Conservation (phyloP, 1,140 invertebrate genomes). For the Manduca sexta region DNA sequence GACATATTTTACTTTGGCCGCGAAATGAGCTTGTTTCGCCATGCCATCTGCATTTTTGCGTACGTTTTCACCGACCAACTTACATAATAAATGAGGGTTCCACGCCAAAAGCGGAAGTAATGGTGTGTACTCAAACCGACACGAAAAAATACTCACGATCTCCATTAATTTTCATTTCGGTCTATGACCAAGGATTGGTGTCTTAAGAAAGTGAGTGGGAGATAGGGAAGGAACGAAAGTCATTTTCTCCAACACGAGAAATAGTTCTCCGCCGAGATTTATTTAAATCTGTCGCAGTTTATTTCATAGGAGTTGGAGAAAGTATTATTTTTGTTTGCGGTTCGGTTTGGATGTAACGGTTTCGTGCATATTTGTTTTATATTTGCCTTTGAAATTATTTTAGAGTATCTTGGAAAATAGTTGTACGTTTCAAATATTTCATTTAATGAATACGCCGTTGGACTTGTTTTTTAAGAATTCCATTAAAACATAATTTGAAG, state of each 20-base stretch:
- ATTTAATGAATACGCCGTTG: no score
- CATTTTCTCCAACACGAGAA: slow-evolving; percentile 36
- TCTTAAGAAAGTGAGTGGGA: slow-evolving; percentile 48
- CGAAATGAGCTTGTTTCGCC: slow-evolving; percentile 30
- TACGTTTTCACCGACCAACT: slow-evolving; percentile 35
- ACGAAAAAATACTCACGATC: slow-evolving; percentile 68
- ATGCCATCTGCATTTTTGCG: slow-evolving; percentile 44
- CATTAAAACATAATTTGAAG: no score
- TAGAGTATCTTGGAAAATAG: no score
- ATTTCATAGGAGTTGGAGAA: background rate
- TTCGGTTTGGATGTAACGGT: no score
- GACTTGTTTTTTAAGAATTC: no score
- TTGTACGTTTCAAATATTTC: no score
- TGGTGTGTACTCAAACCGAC: slow-evolving; percentile 68
- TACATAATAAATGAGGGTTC: slow-evolving; percentile 68
- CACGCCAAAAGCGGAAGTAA: slow-evolving; percentile 63
- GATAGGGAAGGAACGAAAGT: slow-evolving; percentile 35
- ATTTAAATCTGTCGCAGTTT: slow-evolving; percentile 7
- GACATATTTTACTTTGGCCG: slow-evolving; percentile 16
- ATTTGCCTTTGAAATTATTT: no score
- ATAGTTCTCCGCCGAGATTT: slow-evolving; percentile 26
- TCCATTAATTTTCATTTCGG: slow-evolving; percentile 70
- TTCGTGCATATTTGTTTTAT: no score
- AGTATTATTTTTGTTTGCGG: no score
- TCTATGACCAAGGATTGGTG: slow-evolving; percentile 56